Conservation (phyloP, 2,113 vertebrate species). For the Corythaeola cristata region DNA sequence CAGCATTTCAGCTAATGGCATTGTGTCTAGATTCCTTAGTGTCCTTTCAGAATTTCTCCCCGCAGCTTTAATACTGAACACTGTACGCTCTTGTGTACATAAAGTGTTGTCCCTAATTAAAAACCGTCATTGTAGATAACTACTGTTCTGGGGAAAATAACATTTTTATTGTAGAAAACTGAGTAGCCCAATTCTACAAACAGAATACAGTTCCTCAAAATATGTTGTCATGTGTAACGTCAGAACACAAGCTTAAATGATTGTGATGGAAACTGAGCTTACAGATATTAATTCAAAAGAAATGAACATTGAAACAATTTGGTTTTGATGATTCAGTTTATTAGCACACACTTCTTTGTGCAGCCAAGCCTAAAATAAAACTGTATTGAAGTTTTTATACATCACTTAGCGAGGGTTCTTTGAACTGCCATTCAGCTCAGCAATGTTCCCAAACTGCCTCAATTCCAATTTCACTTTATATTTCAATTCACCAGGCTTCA, state of each 20-base stretch:
- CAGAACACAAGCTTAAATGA: neutral
- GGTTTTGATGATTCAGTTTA: neutral
- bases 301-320: neutral
- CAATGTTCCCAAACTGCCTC: neutral
- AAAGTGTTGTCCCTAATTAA: neutral
- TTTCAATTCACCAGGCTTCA: neutral
- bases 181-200: neutral
- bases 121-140: neutral
- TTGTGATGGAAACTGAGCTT: neutral
- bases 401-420: neutral
- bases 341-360: neutral
- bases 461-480: constrained; percentile 14
- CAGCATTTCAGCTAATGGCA: neutral
- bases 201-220: neutral
- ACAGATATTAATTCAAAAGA: neutral
- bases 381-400: neutral
- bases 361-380: constrained; percentile 29
- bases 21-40: neutral
- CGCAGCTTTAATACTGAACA: neutral
- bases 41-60: neutral
- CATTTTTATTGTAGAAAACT: neutral
- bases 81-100: neutral
- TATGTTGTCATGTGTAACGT: neutral
- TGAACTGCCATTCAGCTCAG: constrained; percentile 21
- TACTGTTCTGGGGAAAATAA: neutral